phyloP scores from a whole-genome alignment of 2,888 invertebrate genomes.

The Plusia festucae region DNA sequence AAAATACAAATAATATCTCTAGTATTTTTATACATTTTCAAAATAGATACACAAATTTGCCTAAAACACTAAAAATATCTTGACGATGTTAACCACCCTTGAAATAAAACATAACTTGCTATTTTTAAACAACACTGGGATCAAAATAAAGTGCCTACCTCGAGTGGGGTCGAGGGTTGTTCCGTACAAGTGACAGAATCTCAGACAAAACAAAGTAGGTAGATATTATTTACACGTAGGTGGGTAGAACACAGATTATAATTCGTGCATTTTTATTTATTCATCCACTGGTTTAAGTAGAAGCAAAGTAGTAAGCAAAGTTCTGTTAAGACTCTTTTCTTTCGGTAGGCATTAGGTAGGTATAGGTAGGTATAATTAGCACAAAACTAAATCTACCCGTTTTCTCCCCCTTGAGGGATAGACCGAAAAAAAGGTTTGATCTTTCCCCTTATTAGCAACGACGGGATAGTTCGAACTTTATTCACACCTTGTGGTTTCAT shows the following conservation, averaged over 20 bases:
- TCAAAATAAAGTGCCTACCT: slow-evolving; percentile 18
- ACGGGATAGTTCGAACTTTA: too few species aligned
- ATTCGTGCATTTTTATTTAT: not conserved
- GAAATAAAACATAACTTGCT: slow-evolving; percentile 26
- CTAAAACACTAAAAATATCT: slow-evolving; percentile 21
- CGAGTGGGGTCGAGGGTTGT: slow-evolving; percentile 27
- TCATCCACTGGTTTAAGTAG: too few species aligned
- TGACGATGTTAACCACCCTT: slow-evolving; percentile 25
- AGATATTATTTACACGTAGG: not conserved
- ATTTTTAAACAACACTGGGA: slow-evolving; percentile 37
- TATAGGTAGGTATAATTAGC: too few species aligned
- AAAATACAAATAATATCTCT: not conserved
- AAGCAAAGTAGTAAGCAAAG: too few species aligned
- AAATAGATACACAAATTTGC: not conserved
- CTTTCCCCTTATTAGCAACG: too few species aligned
- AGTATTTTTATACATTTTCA: not conserved
- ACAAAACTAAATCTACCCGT: too few species aligned
- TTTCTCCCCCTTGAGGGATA: too few species aligned
- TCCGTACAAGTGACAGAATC: slow-evolving; percentile 25
- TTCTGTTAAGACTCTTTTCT: too few species aligned
- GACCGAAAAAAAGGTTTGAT: too few species aligned
- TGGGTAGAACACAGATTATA: not conserved
- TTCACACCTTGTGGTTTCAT: too few species aligned
- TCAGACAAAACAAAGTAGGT: slow-evolving; percentile 25
- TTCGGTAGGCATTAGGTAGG: too few species aligned